Base-by-base conservation (phyloP, 2,113 vertebrate species). In the Diadophis punctatus region DNA sequence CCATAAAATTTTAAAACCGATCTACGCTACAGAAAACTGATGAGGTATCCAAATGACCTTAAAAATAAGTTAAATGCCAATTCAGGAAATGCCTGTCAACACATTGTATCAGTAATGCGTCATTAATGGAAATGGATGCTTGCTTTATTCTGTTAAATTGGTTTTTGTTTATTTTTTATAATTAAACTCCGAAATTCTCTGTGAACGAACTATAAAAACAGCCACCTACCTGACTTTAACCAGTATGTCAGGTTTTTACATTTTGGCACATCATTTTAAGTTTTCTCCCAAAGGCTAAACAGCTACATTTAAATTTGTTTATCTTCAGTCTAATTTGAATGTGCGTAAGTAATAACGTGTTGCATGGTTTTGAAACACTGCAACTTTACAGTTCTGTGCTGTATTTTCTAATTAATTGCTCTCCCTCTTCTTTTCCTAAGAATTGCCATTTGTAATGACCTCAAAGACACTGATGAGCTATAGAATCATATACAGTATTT, bases 21-120 rank as follows among this genome's bases (percentile, higher is more conserved):
- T 63, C 18, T n/a, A 46, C 20, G 27, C 25, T n/a, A 8, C 16
- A 93, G 84, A 0, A 0, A 6, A 23, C 1, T 48, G 9, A 58
- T 63, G 60, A 39, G 12, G 80, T 43, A 55, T 46, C 18, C 74
- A 80, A 18, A 80, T 80, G 74, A 80, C 74, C 34, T 80, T 80
- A 34, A 80, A 80, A 80, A 43, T 39, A 39, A 43, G 20, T 60
- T 43, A 80, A 80, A 51, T 22, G 12, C 2, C 10, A 48, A n/a
- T 63, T 11, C 34, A 18, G 7, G 43, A 48, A 89, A 60, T 43
- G 74, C 34, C 20, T 30, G 46, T 43, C 56, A 60, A 48, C 39
- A 89, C 16, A 14, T 63, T 90, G 8, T 7, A 1, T 48, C 11
- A 23, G 30, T 18, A 63, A 48, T 30, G 10, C 20, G 1, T 53